phyloP scores from a whole-genome alignment of 2,113 vertebrate genomes.

The Falco punctatus region DNA sequence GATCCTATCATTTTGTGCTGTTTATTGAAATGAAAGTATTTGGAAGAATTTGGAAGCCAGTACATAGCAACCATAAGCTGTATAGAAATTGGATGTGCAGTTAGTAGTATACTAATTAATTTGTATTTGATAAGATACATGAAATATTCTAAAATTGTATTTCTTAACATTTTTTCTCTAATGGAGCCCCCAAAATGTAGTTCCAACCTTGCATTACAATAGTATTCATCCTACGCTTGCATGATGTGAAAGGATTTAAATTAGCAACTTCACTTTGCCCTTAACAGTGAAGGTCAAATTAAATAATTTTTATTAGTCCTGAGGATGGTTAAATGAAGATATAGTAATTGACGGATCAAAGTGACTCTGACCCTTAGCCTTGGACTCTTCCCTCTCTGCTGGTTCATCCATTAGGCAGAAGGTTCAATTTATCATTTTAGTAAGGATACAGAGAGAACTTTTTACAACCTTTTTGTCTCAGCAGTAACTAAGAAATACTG shows the following conservation, averaged over 20 bases:
- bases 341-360: slow-evolving; percentile 64
- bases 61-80: not conserved
- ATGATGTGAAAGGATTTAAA: slow-evolving; percentile 47
- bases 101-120: slow-evolving; percentile 7
- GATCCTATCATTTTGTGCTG: not conserved
- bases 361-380: slow-evolving; percentile 52
- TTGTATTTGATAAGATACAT: not conserved
- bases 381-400: slow-evolving; percentile 27
- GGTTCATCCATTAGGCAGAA: slow-evolving; percentile 35
- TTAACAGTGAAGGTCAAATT: slow-evolving; percentile 39
- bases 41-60: not conserved
- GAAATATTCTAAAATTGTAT: not conserved
- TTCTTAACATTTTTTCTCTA: not conserved
- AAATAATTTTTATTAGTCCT: slow-evolving; percentile 60
- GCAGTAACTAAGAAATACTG: not conserved
- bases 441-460: slow-evolving; percentile 19
- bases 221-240: not conserved
- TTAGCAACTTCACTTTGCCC: slow-evolving; percentile 56
- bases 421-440: slow-evolving; percentile 59
- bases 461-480: not conserved
- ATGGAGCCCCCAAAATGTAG: not conserved
- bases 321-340: slow-evolving; percentile 58
- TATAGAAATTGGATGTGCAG: not conserved
- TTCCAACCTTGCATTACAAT: not conserved
- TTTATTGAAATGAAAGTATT: not conserved